Conservation (phyloP, 2,797 vertebrate species). For the Liparis tanakae region DNA sequence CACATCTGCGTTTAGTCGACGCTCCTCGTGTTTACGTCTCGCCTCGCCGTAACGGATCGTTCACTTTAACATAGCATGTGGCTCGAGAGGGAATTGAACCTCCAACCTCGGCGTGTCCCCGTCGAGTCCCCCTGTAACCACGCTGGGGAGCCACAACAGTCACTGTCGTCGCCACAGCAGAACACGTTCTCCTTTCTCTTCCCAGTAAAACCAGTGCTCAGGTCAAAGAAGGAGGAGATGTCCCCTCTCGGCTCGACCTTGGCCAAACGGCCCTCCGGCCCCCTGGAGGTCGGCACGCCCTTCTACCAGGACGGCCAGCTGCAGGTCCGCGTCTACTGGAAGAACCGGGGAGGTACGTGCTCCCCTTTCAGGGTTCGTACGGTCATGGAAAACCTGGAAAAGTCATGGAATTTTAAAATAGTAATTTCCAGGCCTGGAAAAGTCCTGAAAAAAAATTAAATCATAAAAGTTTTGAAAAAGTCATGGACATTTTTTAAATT, state of each 20-base stretch:
- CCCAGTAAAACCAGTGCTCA: constrained; percentile 72
- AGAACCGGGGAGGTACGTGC: constrained; percentile 88
- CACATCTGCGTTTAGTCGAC: constrained; percentile 55
- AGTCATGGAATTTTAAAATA: too few relatives aligned
- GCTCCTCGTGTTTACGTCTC: constrained; percentile 35
- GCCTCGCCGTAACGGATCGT: constrained; percentile 24
- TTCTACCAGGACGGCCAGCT: constrained; percentile 93
- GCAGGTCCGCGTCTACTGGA: constrained; percentile 96
- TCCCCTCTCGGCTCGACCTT: constrained; percentile 75
- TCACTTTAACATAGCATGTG: constrained; percentile 15
- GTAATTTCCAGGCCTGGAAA: too few relatives aligned
- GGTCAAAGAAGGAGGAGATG: constrained; percentile 82
- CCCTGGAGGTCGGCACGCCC: constrained; percentile 91
- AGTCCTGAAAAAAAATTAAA: too few relatives aligned
- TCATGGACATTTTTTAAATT: too few relatives aligned
- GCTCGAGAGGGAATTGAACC: constrained; percentile 54
- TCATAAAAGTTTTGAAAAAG: too few relatives aligned
- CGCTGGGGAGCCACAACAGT: constrained; percentile 57
- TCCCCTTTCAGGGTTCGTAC: too few relatives aligned
- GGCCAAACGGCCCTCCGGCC: constrained; percentile 81
- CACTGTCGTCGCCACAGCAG: constrained; percentile 61
- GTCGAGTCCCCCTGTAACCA: constrained; percentile 52
- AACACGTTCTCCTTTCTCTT: constrained; percentile 64
- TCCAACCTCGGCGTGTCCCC: constrained; percentile 50
- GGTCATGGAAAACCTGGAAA: too few relatives aligned